Conservation (phyloP, 2,797 vertebrate species). For the Platalea minor region DNA sequence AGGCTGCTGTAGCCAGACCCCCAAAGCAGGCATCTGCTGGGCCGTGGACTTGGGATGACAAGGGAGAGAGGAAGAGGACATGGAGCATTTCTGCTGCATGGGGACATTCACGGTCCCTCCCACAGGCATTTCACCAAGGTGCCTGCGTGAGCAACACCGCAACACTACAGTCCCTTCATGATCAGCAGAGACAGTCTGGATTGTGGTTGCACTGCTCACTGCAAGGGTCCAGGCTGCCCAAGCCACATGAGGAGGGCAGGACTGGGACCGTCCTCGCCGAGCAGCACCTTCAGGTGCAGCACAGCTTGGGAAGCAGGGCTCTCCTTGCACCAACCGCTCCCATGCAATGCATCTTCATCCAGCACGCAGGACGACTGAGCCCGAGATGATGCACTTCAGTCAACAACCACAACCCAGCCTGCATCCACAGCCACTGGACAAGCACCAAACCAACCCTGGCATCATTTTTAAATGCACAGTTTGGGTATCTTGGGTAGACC, state of each 20-base stretch:
- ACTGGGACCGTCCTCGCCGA: background rate
- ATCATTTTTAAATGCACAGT: background rate
- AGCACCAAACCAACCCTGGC: background rate
- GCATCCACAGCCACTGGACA: background rate
- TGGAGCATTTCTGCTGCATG: background rate
- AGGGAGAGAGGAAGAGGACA: background rate
- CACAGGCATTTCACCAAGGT: background rate
- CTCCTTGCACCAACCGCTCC: background rate
- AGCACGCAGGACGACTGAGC: background rate
- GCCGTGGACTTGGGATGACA: background rate
- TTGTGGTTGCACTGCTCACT: background rate
- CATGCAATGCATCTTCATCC: background rate
- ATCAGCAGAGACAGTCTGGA: background rate
- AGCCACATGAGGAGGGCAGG: background rate
- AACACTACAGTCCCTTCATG: background rate
- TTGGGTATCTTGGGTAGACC: background rate
- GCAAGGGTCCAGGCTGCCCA: rapidly evolving
- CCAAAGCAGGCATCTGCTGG: background rate
- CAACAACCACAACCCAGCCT: background rate
- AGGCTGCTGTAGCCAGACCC: background rate
- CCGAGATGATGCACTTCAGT: background rate
- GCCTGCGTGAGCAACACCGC: background rate
- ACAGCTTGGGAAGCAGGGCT: background rate
- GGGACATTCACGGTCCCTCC: background rate
- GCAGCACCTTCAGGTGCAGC: background rate